Percentiles rank a stretch among this genome's conserved stretches.
Conservation (phyloP, 2,888 invertebrate genomes). For the Chymomyza amoena region DNA sequence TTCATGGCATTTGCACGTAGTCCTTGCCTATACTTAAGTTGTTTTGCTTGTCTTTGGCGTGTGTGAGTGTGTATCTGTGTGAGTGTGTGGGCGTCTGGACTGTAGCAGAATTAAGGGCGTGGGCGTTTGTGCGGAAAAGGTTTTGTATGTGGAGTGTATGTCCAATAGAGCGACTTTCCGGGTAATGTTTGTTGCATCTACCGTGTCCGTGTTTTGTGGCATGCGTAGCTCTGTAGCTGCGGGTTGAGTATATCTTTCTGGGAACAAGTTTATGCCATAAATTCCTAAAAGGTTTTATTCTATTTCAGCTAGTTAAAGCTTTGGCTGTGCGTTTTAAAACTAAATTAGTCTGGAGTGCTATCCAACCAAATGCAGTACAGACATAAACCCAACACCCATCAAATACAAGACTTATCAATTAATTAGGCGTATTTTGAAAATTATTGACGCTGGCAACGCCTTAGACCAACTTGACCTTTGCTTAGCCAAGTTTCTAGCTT, state of each 20-base stretch:
- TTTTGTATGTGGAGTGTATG: conserved; percentile 12
- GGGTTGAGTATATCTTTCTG: not conserved
- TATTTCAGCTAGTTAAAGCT: conserved; percentile 11
- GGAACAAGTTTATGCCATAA: conserved; percentile 43
- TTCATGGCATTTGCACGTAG: conserved; percentile 67
- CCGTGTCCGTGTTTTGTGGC: not conserved
- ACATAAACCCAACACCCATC: conserved; percentile 9
- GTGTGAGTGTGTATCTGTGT: conserved; percentile 24
- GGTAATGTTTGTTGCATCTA: not conserved
- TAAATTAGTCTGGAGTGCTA: conserved; percentile 48
- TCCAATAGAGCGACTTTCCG: conserved; percentile 8
- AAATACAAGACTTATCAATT: conserved; percentile 60
- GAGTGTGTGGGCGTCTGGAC: conserved; percentile 18
- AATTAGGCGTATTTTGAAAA: conserved; percentile 64
- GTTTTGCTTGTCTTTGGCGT: conserved; percentile 54
- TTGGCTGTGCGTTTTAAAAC: conserved; percentile 47
- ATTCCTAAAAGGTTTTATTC: conserved; percentile 61
- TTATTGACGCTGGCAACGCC: conserved; percentile 22
- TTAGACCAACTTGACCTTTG: not conserved
- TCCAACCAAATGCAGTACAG: not conserved
- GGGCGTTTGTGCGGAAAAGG: conserved; percentile 24
- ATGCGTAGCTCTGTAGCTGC: not conserved
- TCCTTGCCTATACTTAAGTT: conserved; percentile 53
- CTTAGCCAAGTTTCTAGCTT: conserved; percentile 11
- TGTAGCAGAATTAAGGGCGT: conserved; percentile 8